Percentiles rank a stretch among this genome's conserved stretches.
Conservation (phyloP, 2,113 vertebrate species). For the Chionodraco myersi region DNA sequence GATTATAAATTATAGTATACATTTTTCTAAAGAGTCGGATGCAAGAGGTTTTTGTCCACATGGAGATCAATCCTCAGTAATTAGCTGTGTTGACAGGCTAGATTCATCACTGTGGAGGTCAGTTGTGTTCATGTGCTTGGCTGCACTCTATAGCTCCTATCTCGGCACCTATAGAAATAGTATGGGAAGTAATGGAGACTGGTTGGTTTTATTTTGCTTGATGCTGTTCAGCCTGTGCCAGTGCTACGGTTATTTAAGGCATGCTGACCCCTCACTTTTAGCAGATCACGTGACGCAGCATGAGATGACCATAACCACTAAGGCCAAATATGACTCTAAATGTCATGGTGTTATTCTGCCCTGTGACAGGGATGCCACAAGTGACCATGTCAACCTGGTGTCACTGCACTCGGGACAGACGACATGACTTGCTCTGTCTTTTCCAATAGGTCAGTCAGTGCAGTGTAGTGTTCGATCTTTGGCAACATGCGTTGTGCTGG, state of each 20-base stretch:
- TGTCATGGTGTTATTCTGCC: slow-evolving; percentile 70
- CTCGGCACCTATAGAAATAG: slow-evolving; percentile 42
- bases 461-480: slow-evolving; percentile 21
- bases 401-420: slow-evolving; percentile 23
- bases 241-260: slow-evolving; percentile 78
- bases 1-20: not conserved
- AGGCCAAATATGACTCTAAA: slow-evolving; percentile 79
- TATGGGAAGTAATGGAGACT: slow-evolving; percentile 57
- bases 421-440: slow-evolving; percentile 30
- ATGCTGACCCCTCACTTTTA: slow-evolving; percentile 76
- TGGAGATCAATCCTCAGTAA: slow-evolving; percentile 6
- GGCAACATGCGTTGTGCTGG: slow-evolving; percentile 4
- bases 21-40: too few species aligned
- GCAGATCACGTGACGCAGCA: slow-evolving; percentile 62
- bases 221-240: slow-evolving; percentile 55
- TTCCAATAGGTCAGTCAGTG: slow-evolving; percentile 2
- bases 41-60: not conserved
- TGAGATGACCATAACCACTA: slow-evolving; percentile 67
- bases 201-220: slow-evolving; percentile 58
- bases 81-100: slow-evolving; percentile 8
- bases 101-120: slow-evolving; percentile 28
- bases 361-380: slow-evolving; percentile 41
- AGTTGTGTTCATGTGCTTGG: slow-evolving; percentile 24
- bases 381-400: slow-evolving; percentile 55
- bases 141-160: not conserved